phyloP scores from a whole-genome alignment of 92 coral and sea anemone genomes.

The Epizoanthus rinbou region DNA sequence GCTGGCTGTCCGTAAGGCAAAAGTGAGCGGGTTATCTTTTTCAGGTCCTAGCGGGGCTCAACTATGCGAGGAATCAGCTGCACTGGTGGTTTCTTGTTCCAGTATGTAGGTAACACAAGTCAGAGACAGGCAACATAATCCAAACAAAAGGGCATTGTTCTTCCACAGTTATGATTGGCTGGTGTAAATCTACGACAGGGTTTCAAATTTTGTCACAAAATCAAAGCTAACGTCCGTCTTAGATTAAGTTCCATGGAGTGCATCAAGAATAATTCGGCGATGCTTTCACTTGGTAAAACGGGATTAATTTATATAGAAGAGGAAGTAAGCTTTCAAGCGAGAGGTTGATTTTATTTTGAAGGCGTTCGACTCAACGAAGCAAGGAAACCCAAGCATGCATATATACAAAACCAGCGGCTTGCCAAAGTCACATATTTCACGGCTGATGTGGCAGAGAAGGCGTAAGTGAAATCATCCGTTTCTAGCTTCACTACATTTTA shows the following conservation, averaged over 20 bases:
- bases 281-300: too few species aligned
- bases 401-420: slow-evolving; percentile 40
- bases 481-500: not conserved
- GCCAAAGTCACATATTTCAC: slow-evolving; percentile 41
- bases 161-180: slow-evolving; percentile 28
- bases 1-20: not conserved
- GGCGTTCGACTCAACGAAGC: slow-evolving; percentile 31
- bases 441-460: slow-evolving; percentile 33
- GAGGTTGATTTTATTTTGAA: slow-evolving; percentile 7
- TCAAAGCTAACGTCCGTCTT: not conserved
- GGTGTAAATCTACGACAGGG: not conserved
- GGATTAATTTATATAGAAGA: too few species aligned
- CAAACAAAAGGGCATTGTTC: slow-evolving; percentile 33
- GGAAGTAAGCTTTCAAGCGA: not conserved
- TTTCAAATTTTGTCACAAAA: slow-evolving; percentile 26
- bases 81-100: slow-evolving; percentile 48
- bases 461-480: slow-evolving; percentile 4
- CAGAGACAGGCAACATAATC: slow-evolving; percentile 35
- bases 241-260: too few species aligned
- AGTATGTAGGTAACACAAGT: slow-evolving; percentile 35
- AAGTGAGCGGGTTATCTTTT: not conserved
- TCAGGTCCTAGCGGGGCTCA: slow-evolving; percentile 30
- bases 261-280: too few species aligned
- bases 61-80: slow-evolving; percentile 29
- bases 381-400: slow-evolving; percentile 46